Base-by-base conservation (phyloP, 2,888 invertebrate species). In the Lasius platythorax region DNA sequence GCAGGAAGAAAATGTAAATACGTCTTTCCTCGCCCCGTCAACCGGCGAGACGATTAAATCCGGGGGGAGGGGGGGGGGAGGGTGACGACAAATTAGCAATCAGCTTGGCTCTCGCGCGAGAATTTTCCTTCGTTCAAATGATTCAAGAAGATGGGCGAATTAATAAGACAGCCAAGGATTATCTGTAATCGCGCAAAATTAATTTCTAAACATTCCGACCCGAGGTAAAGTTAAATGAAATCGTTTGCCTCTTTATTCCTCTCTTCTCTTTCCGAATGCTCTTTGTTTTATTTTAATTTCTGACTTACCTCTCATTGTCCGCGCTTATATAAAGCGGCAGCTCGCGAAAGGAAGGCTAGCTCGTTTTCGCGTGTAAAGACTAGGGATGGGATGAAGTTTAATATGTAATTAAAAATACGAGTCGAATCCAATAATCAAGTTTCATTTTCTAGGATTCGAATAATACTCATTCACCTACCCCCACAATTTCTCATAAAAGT, bases 1-100 rank as follows among this genome's bases (percentile, higher is more conserved):
- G 28, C 79, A 6, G 46, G 12, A 46, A 33, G 79, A 79, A 79
- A 79, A 79, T 61, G 79, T 79, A 79, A 79, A 79, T 79, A 79
- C 46, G 28, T 50, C 23, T 43, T 46, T 18, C 18, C 43, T 43
- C 70, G 70, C 43, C 33, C 58, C 58, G 79, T 58, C 61, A 70
- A 72, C 56, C n/a, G 78, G 33, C 72, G 37, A 33, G 18, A 61
- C 43, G 33, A 79, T 79, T 79, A 79, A 79, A 79, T 79, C 70
- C 33, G 12, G 33, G 5, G 5, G 37, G 37, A 4, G 46, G 12
- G 58, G 8, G 33, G 5, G 4, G 37, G 37, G 37, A 46, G 12
- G 46, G 6, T 30, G 50, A 5, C 50, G 58, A 46, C 58, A 72
- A 72, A 79, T 79, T 79, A 79, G 70, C 79, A 72, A 79, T 79